Base-by-base conservation (phyloP, 2,797 vertebrate species). In the Brotula barbata region DNA sequence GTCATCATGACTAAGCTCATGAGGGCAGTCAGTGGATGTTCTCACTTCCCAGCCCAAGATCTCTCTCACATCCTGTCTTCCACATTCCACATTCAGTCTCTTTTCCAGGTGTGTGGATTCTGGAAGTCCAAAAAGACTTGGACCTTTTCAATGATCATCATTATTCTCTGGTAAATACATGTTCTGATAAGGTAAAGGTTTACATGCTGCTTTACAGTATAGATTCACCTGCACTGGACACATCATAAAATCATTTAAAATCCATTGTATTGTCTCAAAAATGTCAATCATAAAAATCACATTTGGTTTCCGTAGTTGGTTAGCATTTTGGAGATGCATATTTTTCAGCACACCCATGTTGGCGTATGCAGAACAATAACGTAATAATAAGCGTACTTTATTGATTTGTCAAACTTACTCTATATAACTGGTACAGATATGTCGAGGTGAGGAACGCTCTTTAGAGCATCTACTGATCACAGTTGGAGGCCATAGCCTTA, bases 1-100 rank as follows among this genome's bases (percentile, higher is more conserved):
- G 50, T 71, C 70, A 52, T 74, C 25, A 33, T 33, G 17, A 21
- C 7, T n/a, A 52, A 39, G 34, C 46, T 64, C 60, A 48, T n/a
- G 45, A 61, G 61, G 53, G 23, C 22, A 54, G 34, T 58, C 44
- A 49, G 20, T 46, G 37, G 58, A 67, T 13, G 58, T 23, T 56
- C 57, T 55, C 45, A 33, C 12, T 46, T 58, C 58, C 19, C 36
- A 8, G 34, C 46, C 68, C 56, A 58, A 53, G 19, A 45, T 60
- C 17, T 21, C 41, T 21, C n/a, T 57, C 68, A 58, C 69, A 58
- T 63, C 54, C 75, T 67, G 58, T 60, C 42, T 20, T 14, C 17
- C 42, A 54, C 66, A 54, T 46, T 57, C 52, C 40, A 48, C 51
- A 44, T 33, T 21, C 36, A 17, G n/a, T 48, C 23, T 42, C 19